Evolutionary conservation across 2,113 vertebrate genomes (phyloP), one percentile per base, ranked within the genome.

Genomic region (Plotosus lineatus): DNA sequence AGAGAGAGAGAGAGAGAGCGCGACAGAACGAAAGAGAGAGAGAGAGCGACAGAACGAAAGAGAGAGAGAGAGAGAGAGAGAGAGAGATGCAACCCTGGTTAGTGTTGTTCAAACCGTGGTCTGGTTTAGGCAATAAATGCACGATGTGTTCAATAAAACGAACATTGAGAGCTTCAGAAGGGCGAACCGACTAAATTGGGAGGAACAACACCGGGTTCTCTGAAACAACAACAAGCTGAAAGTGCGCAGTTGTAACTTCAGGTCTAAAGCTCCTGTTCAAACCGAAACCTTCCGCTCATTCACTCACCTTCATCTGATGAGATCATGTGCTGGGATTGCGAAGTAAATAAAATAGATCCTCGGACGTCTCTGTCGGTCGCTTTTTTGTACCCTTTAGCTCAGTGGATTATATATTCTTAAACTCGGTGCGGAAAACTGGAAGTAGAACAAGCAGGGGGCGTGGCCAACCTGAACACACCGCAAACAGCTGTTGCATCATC

Each of bases 261-360:
- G n/a, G n/a, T n/a, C n/a, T n/a, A n/a, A n/a, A n/a, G n/a, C n/a
- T n/a, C n/a, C n/a, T n/a, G n/a, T n/a, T n/a, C n/a, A n/a, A n/a
- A n/a, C n/a, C n/a, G n/a, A 7, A 38, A 51, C 7, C 21, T 28
- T 9, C 38, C 14, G 9, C 4, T 6, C 3, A 75, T 28, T 3
- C 75, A 75, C 80, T 77, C 51, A 85, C 84, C 84, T 85, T 85
- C 84, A 85, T 85, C n/a, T n/a, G 77, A 66, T 10, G 77, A 72
- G 66, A 38, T 51, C 55, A 38, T 36, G 56, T 28, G 48, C 33
- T 55, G 42, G 28, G 50, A 8, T 3, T 21, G 26, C 44, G 15
- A 36, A 19, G 1, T 46, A 11, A 79, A 65, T 11, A 12, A 23
- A 33, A 51, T 1, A 17, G 28, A 12, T 51, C 19, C 46, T 8